Conservation (phyloP, 2,888 invertebrate genomes). For the Aporophyla lueneburgensis region DNA sequence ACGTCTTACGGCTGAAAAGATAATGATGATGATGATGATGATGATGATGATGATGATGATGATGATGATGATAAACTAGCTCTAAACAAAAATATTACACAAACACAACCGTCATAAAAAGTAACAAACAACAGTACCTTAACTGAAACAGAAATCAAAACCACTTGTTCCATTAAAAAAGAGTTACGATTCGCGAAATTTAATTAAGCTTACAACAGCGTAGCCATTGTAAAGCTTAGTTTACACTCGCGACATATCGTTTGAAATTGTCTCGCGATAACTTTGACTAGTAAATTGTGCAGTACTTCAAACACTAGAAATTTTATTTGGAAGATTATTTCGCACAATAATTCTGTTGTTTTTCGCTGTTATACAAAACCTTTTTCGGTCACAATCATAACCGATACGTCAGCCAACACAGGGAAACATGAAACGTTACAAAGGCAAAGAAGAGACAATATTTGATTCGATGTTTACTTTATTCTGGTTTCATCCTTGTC, state of each 20-base stretch:
- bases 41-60: too few species aligned
- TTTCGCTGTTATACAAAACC: conserved; percentile 28
- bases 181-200: conserved; percentile 37
- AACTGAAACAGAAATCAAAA: conserved; percentile 2
- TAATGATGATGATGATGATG: too few species aligned
- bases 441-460: conserved; percentile 23
- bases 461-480: conserved; percentile 20
- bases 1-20: too few species aligned
- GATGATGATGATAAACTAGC: too few species aligned
- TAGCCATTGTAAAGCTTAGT: conserved; percentile 36
- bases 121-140: background rate
- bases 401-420: conserved; percentile 34
- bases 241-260: conserved; percentile 29
- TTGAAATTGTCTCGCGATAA: conserved; percentile 12
- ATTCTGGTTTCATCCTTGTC: conserved; percentile 15
- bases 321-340: conserved; percentile 38
- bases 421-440: conserved; percentile 39
- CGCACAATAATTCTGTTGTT: conserved; percentile 31
- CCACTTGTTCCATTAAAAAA: conserved; percentile 6
- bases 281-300: background rate
- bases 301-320: conserved; percentile 29
- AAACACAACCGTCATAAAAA: background rate
- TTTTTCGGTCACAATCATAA: conserved; percentile 11
- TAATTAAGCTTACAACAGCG: conserved; percentile 41
- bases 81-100: too few species aligned